Percentiles rank a stretch among this genome's conserved stretches.
Evolutionary conservation across 2,797 vertebrate genomes (phyloP).

Genomic region (Onychomys leucogaster): DNA sequence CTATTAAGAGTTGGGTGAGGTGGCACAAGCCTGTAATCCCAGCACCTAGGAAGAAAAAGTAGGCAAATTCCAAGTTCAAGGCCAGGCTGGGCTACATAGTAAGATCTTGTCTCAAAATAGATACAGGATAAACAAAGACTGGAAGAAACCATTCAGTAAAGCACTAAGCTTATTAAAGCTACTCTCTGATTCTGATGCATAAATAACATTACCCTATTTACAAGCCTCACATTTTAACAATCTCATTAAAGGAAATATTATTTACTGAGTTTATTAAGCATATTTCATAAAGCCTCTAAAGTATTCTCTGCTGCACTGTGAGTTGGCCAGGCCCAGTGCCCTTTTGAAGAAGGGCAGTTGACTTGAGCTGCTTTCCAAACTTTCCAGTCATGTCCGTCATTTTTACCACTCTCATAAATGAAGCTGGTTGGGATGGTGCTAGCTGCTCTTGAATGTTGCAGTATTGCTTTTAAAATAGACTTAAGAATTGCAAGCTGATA

Average conservation of each 20-base stretch:
- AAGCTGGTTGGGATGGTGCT: not conserved
- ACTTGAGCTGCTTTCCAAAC: slow-evolving; percentile 2
- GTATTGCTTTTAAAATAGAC: not conserved
- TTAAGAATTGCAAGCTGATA: too few relatives aligned
- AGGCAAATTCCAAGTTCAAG: not conserved
- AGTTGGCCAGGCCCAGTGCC: slow-evolving; percentile 6
- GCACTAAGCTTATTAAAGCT: not conserved
- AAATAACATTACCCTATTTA: slow-evolving; percentile 60
- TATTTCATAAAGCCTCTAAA: slow-evolving; percentile 14
- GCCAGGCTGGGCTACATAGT: not conserved
- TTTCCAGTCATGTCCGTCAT: not conserved
- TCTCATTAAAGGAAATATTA: slow-evolving; percentile 27
- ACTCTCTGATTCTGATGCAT: not conserved
- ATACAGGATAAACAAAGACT: not conserved
- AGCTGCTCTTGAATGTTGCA: not conserved
- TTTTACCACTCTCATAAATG: not conserved
- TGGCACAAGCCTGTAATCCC: too few relatives aligned
- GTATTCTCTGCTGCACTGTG: slow-evolving; percentile 8
- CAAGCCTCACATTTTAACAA: slow-evolving; percentile 26
- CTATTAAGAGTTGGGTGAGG: not conserved
- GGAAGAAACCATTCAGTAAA: not conserved
- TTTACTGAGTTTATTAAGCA: slow-evolving; percentile 31
- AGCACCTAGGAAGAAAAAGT: not conserved
- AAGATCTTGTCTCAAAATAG: not conserved
- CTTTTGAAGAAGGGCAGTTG: slow-evolving; percentile 21